These are phyloP conservation scores for Manacus vitellinus DNA, from an alignment of 2,113 vertebrate genomes.

Conservation along the genomic window DNA sequence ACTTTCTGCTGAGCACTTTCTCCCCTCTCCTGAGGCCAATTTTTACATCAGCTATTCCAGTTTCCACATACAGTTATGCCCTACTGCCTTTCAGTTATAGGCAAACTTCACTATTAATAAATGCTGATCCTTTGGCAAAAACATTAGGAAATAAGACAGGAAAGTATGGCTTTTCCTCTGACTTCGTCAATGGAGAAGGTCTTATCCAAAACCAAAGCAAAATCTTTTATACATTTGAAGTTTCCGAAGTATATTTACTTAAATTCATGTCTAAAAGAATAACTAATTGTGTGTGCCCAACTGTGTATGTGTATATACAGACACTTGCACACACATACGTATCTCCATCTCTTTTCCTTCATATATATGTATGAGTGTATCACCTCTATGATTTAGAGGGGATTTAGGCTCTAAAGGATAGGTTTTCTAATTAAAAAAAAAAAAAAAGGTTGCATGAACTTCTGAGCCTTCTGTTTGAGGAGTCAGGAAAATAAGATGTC, in stretches of 20 bases:
- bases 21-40: not conserved
- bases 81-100: not conserved
- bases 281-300: not conserved
- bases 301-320: not conserved
- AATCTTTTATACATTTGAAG: not conserved
- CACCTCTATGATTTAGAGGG: not conserved
- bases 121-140: not conserved
- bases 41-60: not conserved
- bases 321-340: fast-evolving
- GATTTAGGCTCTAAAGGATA: not conserved
- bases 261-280: not conserved
- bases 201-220: not conserved
- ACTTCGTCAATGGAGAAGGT: not conserved
- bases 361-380: not conserved
- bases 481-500: not conserved
- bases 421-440: not conserved
- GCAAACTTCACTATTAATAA: not conserved
- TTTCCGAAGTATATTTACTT: not conserved
- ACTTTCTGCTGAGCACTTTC: not conserved
- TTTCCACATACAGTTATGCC: not conserved
- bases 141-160: not conserved
- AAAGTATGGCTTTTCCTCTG: not conserved
- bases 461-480: not conserved
- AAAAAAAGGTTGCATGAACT: not conserved
- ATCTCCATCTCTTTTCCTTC: not conserved